phyloP scores from a whole-genome alignment of 2,113 vertebrate species.

The Laticauda colubrina region DNA sequence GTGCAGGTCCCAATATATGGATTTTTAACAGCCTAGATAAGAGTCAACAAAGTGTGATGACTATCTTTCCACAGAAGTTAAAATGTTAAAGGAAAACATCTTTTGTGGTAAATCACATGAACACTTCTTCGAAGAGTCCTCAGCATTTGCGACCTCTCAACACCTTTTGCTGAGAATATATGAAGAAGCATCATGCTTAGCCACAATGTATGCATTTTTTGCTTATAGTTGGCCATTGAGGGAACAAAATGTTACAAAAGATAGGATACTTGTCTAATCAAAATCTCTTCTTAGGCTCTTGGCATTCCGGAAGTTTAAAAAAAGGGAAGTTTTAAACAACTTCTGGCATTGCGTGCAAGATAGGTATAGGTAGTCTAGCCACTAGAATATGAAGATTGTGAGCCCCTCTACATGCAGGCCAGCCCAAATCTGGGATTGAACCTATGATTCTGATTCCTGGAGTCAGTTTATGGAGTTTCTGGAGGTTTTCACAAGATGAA shows the following conservation, averaged over 20 bases:
- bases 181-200: neutral
- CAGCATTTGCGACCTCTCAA: too few relatives aligned
- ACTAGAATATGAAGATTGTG: neutral
- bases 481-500: neutral
- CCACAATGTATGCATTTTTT: neutral
- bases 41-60: neutral
- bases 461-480: neutral
- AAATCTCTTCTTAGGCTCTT: neutral
- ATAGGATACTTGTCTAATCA: neutral
- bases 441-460: neutral
- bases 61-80: neutral
- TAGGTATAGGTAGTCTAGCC: neutral
- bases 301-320: neutral
- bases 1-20: conserved; percentile 3
- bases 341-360: neutral
- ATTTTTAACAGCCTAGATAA: conserved; percentile 27
- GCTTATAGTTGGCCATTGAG: neutral
- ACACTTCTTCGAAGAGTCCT: neutral
- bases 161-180: neutral
- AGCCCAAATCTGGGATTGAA: neutral
- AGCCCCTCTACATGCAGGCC: neutral
- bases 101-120: neutral
- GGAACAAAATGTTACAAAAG: neutral
- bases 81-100: neutral
- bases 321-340: neutral